Base-by-base conservation (phyloP, 2,888 invertebrate species). In the Chaetogeoica ovagalla region DNA sequence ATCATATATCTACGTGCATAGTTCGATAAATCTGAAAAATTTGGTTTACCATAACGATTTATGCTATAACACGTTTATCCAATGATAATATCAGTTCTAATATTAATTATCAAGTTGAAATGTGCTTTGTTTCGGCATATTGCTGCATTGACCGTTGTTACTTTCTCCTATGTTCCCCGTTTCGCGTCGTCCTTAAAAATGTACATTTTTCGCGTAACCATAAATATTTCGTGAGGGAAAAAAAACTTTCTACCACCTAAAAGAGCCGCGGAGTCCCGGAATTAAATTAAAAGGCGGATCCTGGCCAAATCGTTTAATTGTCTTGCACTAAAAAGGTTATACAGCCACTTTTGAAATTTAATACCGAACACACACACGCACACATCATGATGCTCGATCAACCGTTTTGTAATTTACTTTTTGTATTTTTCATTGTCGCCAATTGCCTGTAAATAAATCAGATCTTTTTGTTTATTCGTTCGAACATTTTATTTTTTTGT, bases 251-350 rank as follows among this genome's bases (percentile, higher is more conserved):
- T 30, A 21, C 21, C 21, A 1, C 62, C 8, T 15, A 21, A 63
- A 62, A 30, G 21, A n/a, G 1, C 30, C 17, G 19, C 7, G 15
- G 15, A 21, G 19, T 37, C n/a, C 48, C 30, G 21, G 11, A 74
- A 65, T 55, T 74, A 55, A 63, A n/a, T n/a, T n/a, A n/a, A 63
- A 0, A 39, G 55, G 21, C 37, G 21, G 73, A 30, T 62, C 30
- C 37, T n/a, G 52, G 52, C 17, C 37, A 19, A 63, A 55, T 21
- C 37, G 11, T 74, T 74, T 55, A 55, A 63, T 63, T 55, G 55
- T 37, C 37, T 21, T 17, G 55, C 9, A 37, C 30, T 17, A 37
- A 39, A 74, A 52, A 74, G 15, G n/a, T 52, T 55, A 21, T 55
- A 9, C 13, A 17, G 37, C 23, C 9, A 63, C 17, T 21, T 74